Evolutionary conservation across 2,888 invertebrate species (phyloP).

Genomic region (Choristoneura rosaceana): DNA sequence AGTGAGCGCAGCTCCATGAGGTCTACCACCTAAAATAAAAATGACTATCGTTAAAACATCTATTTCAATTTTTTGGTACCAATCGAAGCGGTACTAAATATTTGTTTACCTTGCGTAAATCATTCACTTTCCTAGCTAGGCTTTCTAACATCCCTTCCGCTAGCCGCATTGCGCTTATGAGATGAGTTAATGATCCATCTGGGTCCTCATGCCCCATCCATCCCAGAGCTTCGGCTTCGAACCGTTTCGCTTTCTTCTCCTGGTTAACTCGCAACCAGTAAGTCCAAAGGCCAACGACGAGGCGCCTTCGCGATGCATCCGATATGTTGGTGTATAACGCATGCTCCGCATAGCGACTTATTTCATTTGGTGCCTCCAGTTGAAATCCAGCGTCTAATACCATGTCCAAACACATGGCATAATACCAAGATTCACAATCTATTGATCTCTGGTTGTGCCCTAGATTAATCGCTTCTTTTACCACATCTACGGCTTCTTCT

Average conservation of each 20-base stretch:
- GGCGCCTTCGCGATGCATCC: slow-evolving; percentile 63
- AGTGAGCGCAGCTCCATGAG: slow-evolving; percentile 77
- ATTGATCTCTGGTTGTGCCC: slow-evolving; percentile 55
- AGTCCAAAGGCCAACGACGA: slow-evolving; percentile 73
- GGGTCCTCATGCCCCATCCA: slow-evolving; percentile 62
- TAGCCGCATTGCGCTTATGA: slow-evolving; percentile 71
- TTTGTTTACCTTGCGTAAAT: slow-evolving; percentile 68
- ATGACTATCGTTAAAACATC: background rate
- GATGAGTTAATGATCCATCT: slow-evolving; percentile 62
- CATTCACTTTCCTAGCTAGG: slow-evolving; percentile 76
- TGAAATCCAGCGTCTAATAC: slow-evolving; percentile 85
- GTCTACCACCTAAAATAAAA: slow-evolving; percentile 71
- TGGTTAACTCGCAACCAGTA: slow-evolving; percentile 73
- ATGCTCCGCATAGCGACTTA: slow-evolving; percentile 72
- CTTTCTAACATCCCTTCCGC: slow-evolving; percentile 80
- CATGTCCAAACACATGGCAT: slow-evolving; percentile 85
- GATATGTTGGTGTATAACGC: slow-evolving; percentile 59
- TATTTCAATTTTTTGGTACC: background rate
- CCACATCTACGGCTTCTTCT: slow-evolving; percentile 79
- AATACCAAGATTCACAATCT: slow-evolving; percentile 81
- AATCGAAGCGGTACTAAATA: background rate
- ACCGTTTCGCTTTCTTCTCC: slow-evolving; percentile 69
- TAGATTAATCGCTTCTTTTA: slow-evolving; percentile 64
- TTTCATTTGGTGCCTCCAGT: slow-evolving; percentile 76
- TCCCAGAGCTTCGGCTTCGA: slow-evolving; percentile 72